Base-by-base conservation (phyloP, 1,140 invertebrate genomes). In the Zaprionus tsacasi region DNA sequence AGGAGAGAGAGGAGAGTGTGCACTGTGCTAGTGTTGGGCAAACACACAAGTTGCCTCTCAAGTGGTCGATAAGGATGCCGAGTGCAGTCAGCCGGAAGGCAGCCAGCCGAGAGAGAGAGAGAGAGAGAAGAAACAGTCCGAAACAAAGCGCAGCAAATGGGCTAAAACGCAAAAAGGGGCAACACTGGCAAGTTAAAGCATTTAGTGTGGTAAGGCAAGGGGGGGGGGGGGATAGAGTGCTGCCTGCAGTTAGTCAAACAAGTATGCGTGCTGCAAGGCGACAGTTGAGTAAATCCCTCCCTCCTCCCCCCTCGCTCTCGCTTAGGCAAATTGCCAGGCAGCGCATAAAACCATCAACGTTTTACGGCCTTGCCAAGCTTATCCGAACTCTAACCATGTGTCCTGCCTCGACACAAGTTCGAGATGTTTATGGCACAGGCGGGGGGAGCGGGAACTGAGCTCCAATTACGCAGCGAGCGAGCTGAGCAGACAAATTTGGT, bases 401-500 rank as follows among this genome's bases (percentile, higher is more conserved):
- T 15, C 17, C 17, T 6, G 11, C 10, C 10, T 55, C 27, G 52
- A 55, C 21, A 35, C 15, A 43, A 33, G 56, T 59, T 59, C 50
- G 40, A 59, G 48, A 48, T 38, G 27, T 68, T 36, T 68, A 59
- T 13, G 36, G 63, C 30, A 10, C 36, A 10, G 5, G 13, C 17
- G 38, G n/a, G 63, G 35, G 30, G 45, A 43, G 55, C 33, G n/a
- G 7, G 21, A 3, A 17, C 63, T 48, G 36, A 60, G 55, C 65
- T 68, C 27, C 61, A 71, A 69, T 65, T 70, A 70, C 43, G 40
- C 40, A 30, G n/a, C 17, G 17, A 2, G 64, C 52, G 76, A 72
- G 82, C 79, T 79, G 70, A 86, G 82, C 75, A 78, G 73, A 88
- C 83, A 87, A 88, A 88, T 87, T 87, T 88, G 73, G 60, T 80